A percentile compares a stretch with the other conserved stretches of the same genome.
Evolutionary conservation across 1,140 invertebrate genomes (phyloP).

Genomic region (Aphis craccivora): DNA sequence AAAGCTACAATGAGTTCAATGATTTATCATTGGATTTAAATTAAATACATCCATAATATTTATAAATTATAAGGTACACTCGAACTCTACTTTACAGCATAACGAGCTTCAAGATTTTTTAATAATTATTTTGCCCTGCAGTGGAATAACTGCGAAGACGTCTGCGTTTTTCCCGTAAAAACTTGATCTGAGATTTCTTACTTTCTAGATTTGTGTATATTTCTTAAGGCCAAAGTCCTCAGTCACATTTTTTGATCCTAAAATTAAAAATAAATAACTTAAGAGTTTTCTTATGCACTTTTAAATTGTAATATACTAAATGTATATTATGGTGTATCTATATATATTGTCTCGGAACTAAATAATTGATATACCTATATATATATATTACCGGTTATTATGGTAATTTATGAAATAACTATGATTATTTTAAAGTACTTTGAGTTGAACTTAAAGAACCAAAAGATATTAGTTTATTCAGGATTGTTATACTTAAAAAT

Average conservation of each 20-base stretch:
- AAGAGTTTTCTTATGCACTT: background rate
- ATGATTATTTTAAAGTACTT: background rate
- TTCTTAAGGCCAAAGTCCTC: background rate
- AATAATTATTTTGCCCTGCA: background rate
- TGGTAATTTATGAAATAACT: background rate
- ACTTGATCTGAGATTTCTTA: background rate
- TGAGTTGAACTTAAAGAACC: background rate
- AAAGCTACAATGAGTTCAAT: too few relatives aligned
- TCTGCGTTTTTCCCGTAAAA: background rate
- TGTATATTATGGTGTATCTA: conserved; percentile 1
- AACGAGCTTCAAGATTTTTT: background rate
- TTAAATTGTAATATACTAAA: conserved; percentile 9
- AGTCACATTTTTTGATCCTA: background rate
- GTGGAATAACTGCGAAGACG: background rate
- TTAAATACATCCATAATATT: too few relatives aligned
- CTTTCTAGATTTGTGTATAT: background rate
- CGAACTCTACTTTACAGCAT: too few relatives aligned
- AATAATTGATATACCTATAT: background rate
- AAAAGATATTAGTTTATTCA: background rate
- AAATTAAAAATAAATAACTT: background rate
- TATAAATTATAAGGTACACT: too few relatives aligned
- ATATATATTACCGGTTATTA: background rate
- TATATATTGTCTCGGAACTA: background rate
- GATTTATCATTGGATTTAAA: too few relatives aligned
- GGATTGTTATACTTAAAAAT: background rate